These are phyloP conservation scores for Pipra filicauda DNA, from an alignment of 2,113 vertebrate species.

Conservation along the genomic window DNA sequence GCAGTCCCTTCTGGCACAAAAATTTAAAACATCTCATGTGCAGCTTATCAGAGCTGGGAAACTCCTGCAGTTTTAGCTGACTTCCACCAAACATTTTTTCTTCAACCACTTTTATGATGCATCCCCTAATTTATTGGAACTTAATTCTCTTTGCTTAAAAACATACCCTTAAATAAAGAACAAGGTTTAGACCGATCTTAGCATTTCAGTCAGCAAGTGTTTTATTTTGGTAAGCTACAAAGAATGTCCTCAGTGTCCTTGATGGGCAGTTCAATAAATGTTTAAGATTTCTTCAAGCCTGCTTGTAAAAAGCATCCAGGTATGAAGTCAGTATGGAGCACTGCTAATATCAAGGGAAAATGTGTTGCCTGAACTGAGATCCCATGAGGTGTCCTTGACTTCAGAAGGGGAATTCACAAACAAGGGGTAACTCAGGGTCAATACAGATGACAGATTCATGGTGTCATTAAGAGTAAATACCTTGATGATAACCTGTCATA, in stretches of 20 bases:
- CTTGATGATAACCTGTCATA: neutral
- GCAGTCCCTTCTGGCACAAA: neutral
- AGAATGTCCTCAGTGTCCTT: neutral
- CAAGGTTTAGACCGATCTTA: neutral
- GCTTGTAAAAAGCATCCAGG: neutral
- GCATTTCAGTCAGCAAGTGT: neutral
- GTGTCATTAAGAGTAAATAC: neutral
- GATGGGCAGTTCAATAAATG: neutral
- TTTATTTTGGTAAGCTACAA: neutral
- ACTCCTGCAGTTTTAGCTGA: neutral
- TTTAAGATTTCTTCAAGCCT: neutral
- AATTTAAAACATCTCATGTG: neutral
- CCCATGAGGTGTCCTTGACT: neutral
- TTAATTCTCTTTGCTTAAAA: neutral
- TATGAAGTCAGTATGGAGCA: neutral
- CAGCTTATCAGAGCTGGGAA: neutral
- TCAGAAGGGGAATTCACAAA: neutral
- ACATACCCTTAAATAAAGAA: neutral
- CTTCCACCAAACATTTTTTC: neutral
- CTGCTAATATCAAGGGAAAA: neutral
- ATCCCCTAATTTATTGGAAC: neutral
- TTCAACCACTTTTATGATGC: neutral
- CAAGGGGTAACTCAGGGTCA: neutral
- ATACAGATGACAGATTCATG: neutral
- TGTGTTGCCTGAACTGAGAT: neutral